phyloP scores from a whole-genome alignment of 2,888 invertebrate genomes.

The Neoascia interrupta region DNA sequence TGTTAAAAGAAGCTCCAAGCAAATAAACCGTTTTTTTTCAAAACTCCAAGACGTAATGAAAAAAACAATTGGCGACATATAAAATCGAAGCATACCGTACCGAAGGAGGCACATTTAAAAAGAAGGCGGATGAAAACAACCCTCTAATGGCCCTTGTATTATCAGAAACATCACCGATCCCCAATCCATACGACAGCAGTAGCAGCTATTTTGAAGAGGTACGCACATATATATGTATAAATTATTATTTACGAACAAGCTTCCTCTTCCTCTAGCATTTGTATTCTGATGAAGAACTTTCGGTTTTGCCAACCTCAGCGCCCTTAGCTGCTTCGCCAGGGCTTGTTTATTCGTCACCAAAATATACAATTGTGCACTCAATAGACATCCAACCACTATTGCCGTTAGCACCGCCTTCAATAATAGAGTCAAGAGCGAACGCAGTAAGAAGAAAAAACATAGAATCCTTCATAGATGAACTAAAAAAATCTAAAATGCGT shows the following conservation, averaged over 20 bases:
- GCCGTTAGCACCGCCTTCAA: background rate
- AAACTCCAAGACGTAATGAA: background rate
- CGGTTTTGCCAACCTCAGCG: background rate
- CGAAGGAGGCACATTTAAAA: background rate
- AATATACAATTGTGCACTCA: background rate
- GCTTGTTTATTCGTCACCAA: background rate
- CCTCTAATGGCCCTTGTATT: background rate
- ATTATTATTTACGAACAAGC: background rate
- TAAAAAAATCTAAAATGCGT: background rate
- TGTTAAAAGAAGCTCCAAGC: background rate
- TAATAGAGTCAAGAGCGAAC: background rate
- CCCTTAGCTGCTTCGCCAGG: background rate
- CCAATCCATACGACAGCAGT: background rate
- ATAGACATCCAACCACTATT: background rate
- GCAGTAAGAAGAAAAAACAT: background rate
- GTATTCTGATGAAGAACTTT: background rate
- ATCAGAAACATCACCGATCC: background rate
- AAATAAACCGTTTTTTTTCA: background rate
- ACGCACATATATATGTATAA: background rate
- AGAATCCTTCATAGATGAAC: background rate
- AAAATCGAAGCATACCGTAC: background rate
- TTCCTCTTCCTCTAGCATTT: background rate
- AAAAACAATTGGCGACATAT: background rate
- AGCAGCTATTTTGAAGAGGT: background rate
- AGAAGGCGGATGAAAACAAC: background rate